phyloP scores from a whole-genome alignment of 2,797 vertebrate genomes.

The Syndactyla subalaris region DNA sequence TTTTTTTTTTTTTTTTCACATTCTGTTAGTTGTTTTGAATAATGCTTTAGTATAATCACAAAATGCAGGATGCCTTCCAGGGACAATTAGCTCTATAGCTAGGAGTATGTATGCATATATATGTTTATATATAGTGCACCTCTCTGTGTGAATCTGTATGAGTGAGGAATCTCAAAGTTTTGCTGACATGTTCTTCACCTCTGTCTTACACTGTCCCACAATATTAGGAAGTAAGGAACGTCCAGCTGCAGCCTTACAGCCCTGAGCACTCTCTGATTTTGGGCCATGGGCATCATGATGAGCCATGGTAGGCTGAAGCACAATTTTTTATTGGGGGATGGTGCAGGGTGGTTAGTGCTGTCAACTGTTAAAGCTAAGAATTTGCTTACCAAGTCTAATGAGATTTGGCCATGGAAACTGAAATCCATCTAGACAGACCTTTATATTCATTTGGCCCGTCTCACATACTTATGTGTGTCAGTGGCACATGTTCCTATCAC shows the following conservation, averaged over 20 bases:
- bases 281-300: neutral
- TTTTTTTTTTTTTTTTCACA: too few relatives aligned
- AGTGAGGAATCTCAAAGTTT: neutral
- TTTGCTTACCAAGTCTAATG: neutral
- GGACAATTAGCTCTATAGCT: neutral
- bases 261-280: neutral
- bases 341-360: neutral
- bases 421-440: neutral
- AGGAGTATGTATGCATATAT: neutral
- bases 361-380: neutral
- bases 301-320: neutral
- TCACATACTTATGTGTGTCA: fast-evolving
- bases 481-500: neutral
- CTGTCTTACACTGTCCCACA: neutral
- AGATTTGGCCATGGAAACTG: neutral
- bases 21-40: neutral
- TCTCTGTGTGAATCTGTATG: neutral
- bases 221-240: neutral
- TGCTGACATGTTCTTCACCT: neutral
- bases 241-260: neutral
- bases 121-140: neutral
- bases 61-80: neutral
- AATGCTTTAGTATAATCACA: neutral
- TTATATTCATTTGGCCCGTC: neutral
- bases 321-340: neutral